A percentile compares a stretch with the other conserved stretches of the same genome.
Conservation (phyloP, 2,113 vertebrate genomes). For the Ivindomyrus marchei region DNA sequence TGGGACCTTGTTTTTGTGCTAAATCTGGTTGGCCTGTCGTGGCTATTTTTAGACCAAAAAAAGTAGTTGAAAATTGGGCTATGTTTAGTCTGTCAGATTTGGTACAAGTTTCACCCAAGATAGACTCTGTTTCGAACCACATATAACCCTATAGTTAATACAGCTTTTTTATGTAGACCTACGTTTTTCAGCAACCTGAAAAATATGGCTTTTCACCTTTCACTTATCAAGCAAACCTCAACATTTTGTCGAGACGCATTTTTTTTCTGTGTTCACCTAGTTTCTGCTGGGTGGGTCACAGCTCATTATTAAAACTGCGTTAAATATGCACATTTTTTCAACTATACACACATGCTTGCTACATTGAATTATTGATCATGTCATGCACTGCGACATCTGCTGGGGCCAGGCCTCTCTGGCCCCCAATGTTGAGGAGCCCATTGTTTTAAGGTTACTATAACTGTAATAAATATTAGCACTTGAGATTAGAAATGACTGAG, state of each 20-base stretch:
- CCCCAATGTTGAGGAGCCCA: neutral
- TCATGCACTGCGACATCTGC: neutral
- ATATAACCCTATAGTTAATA: neutral
- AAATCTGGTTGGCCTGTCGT: neutral
- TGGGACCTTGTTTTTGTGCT: neutral
- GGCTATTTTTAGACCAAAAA: neutral
- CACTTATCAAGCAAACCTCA: neutral
- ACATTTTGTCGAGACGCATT: too few species aligned
- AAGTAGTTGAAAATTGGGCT: neutral
- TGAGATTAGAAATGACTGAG: neutral
- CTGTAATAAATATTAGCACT: neutral
- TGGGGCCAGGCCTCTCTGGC: neutral
- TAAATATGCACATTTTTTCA: neutral
- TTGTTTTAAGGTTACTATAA: neutral
- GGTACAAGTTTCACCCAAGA: neutral
- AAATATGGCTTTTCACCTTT: neutral
- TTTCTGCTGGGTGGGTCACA: neutral
- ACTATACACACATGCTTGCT: neutral
- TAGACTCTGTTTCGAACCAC: neutral
- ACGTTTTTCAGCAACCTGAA: neutral
- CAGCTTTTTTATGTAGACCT: neutral
- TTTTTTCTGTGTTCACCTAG: neutral
- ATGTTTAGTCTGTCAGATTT: neutral
- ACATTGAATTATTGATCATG: neutral
- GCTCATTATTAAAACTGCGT: neutral